A percentile compares a stretch with the other conserved stretches of the same genome.
Evolutionary conservation across 2,797 vertebrate species (phyloP).

Genomic region (Sandelia bainsii): DNA sequence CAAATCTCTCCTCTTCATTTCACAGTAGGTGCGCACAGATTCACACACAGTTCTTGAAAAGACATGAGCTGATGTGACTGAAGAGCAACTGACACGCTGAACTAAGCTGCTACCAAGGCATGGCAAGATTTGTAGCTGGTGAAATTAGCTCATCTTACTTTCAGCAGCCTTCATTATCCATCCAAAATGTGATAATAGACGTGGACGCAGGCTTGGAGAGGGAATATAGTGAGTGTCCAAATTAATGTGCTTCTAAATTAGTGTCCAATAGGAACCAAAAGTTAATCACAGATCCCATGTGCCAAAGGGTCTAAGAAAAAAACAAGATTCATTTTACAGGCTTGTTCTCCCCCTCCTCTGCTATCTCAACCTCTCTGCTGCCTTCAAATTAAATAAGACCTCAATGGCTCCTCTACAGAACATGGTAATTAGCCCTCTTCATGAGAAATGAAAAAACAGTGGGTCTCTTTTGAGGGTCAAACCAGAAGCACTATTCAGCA

Average conservation of each 20-base stretch:
- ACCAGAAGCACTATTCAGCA: conserved; percentile 77
- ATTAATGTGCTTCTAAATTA: conserved; percentile 69
- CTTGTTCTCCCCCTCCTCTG: conserved; percentile 58
- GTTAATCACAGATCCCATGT: conserved; percentile 72
- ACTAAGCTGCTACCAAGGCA: conserved; percentile 14
- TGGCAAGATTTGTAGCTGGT: not conserved
- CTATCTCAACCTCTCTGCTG: conserved; percentile 60
- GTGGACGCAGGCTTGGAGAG: conserved; percentile 16
- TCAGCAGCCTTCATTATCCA: conserved; percentile 4
- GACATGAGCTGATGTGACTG: conserved; percentile 44
- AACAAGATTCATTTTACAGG: conserved; percentile 75
- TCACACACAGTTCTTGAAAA: conserved; percentile 30
- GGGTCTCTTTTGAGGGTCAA: conserved; percentile 71
- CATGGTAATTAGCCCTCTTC: conserved; percentile 85
- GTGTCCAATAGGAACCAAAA: conserved; percentile 61
- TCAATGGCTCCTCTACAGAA: conserved; percentile 78
- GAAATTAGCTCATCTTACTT: conserved; percentile 21
- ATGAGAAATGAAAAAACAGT: conserved; percentile 63
- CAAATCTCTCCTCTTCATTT: conserved; percentile 65
- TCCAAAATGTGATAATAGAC: conserved; percentile 37
- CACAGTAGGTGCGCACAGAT: conserved; percentile 51
- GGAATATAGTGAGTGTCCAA: conserved; percentile 36
- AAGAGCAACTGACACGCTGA: conserved; percentile 49
- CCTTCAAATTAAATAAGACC: conserved; percentile 84
- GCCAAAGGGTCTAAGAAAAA: conserved; percentile 60